These are phyloP conservation scores for Manacus vitellinus DNA, from an alignment of 2,113 vertebrate species.

Conservation along the genomic window DNA sequence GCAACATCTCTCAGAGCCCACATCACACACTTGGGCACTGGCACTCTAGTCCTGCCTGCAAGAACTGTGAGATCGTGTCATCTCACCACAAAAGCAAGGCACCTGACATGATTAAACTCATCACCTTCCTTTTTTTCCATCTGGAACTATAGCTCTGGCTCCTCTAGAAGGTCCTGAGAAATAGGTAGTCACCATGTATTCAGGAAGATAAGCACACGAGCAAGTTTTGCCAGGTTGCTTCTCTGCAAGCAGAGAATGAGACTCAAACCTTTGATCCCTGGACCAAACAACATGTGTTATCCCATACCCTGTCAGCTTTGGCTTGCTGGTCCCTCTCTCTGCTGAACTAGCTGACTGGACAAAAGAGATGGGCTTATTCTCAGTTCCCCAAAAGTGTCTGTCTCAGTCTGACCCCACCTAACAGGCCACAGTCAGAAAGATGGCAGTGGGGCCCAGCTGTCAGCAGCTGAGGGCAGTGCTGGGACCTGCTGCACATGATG, in stretches of 20 bases:
- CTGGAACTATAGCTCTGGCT: neutral
- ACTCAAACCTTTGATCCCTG: neutral
- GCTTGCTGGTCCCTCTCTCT: neutral
- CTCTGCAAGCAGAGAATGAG: neutral
- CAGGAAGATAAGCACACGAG: neutral
- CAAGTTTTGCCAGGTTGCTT: neutral
- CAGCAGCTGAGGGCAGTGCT: neutral
- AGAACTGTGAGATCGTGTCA: neutral
- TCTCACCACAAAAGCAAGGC: neutral
- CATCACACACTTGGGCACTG: neutral
- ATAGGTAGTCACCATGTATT: neutral
- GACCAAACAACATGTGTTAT: neutral
- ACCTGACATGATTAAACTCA: neutral
- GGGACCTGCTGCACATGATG: neutral
- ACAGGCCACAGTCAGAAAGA: neutral
- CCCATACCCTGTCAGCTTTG: neutral
- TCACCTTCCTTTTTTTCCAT: neutral
- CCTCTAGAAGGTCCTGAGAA: neutral
- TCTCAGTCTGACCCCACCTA: neutral
- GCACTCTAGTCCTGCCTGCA: neutral
- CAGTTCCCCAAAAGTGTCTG: neutral
- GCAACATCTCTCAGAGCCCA: neutral
- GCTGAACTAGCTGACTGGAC: neutral
- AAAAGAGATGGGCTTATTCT: neutral
- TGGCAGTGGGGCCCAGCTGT: neutral